phyloP scores from a whole-genome alignment of 2,113 vertebrate species.

The Sebastes schlegelii region DNA sequence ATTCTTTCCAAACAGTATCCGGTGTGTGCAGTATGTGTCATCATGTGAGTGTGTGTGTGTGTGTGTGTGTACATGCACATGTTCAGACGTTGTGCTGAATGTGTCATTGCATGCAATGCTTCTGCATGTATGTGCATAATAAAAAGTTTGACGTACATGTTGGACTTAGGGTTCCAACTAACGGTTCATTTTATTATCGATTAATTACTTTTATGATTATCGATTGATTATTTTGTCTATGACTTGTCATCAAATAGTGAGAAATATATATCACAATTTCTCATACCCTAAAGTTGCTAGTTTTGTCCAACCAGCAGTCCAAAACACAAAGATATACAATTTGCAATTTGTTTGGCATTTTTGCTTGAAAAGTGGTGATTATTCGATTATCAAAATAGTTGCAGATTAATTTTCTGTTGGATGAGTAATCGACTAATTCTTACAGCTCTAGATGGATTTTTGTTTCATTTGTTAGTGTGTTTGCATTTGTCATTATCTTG shows the following conservation, averaged over 20 bases:
- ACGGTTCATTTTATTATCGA: neutral
- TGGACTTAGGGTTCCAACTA: neutral
- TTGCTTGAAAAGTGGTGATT: neutral
- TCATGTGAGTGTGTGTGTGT: neutral
- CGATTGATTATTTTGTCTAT: neutral
- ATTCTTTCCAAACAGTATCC: slow-evolving; percentile 16
- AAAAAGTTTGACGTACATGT: neutral
- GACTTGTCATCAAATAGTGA: neutral
- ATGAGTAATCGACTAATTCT: neutral
- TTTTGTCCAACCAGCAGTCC: neutral
- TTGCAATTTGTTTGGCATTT: neutral
- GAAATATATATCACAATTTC: neutral
- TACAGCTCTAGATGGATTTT: neutral
- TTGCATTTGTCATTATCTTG: neutral
- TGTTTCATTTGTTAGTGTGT: neutral
- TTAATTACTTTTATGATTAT: neutral
- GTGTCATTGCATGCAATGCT: neutral
- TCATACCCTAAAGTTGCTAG: neutral
- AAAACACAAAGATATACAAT: neutral
- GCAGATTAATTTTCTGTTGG: neutral
- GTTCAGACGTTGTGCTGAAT: neutral
- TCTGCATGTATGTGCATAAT: neutral
- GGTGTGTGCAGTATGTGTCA: slow-evolving; percentile 9
- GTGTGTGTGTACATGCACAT: neutral
- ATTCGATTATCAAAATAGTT: neutral